A percentile compares a stretch with the other conserved stretches of the same genome.
phyloP scores from a whole-genome alignment of 2,113 vertebrate genomes.

The Marmota flaviventris region DNA sequence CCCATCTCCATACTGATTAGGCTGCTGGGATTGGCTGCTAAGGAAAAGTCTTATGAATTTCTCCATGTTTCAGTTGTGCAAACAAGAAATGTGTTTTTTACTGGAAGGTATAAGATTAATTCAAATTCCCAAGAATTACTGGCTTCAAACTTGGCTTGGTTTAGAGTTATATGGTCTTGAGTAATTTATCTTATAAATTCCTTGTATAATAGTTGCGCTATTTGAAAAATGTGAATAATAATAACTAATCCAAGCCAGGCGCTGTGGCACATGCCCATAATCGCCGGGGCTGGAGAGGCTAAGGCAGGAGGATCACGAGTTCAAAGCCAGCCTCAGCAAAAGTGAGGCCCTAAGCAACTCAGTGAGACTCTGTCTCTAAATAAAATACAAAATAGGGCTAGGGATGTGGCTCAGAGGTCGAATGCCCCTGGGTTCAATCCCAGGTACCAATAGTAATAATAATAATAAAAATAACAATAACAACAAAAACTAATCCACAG shows the following conservation, averaged over 20 bases:
- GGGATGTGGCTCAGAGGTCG: too few relatives aligned
- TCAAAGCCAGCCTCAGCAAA: too few relatives aligned
- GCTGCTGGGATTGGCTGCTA: not conserved
- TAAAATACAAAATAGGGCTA: too few relatives aligned
- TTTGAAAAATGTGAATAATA: slow-evolving; percentile 16
- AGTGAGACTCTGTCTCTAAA: too few relatives aligned
- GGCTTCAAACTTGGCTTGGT: not conserved
- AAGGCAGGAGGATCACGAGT: too few relatives aligned
- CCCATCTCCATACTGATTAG: not conserved
- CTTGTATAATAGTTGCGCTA: not conserved
- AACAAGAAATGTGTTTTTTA: not conserved
- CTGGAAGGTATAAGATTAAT: not conserved
- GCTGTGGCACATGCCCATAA: too few relatives aligned
- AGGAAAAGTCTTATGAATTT: not conserved
- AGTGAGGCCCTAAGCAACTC: too few relatives aligned
- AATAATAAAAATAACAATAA: too few relatives aligned
- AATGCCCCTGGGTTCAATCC: too few relatives aligned
- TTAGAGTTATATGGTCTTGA: slow-evolving; percentile 29
- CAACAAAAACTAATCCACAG: not conserved
- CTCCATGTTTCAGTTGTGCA: not conserved
- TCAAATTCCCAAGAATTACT: slow-evolving; percentile 52
- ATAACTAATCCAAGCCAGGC: too few relatives aligned
- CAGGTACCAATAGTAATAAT: too few relatives aligned
- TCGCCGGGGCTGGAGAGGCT: too few relatives aligned
- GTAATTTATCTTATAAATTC: not conserved